Evolutionary conservation across 2,888 invertebrate species (phyloP), one percentile per base, ranked within the genome.

Genomic region (Protophormia terraenovae): DNA sequence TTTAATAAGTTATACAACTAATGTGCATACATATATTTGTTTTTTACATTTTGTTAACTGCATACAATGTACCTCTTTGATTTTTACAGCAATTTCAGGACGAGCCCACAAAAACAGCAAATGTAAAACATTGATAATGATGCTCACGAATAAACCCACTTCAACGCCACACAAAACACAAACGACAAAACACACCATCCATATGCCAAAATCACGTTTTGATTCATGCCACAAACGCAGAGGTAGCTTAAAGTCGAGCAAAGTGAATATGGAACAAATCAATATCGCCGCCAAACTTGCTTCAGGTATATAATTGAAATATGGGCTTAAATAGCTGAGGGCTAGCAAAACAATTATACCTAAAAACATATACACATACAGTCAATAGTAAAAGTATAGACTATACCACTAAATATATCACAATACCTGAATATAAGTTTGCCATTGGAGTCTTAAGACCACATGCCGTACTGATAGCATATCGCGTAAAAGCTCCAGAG

Each of bases 391-490:
- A 47, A 47, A 8, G 1, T 5, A 19, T 8, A n/a, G n/a, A n/a
- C n/a, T n/a, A n/a, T 41, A 6, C 4, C n/a, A n/a, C 6, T 1
- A 19, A 47, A 8, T 19, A 47, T 8, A 5, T 19, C 19, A 2
- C 16, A 8, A 19, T 79, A 92, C 93, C 91, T 86, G 91, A 89
- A 86, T 92, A 92, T 24, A 92, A 86, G 71, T 92, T 92, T 5
- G 93, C 93, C 91, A 97, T 94, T 8, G 98, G 97, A 1, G 97
- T 97, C 89, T 96, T 95, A 19, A 98, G 96, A 60, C 98, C 98
- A 92, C 97, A 97, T 76, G 97, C 96, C 89, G 96, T 95, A 90
- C 97, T 96, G 3, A 98, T 97, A 84, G 98, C 98, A 87, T 97
- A 97, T 89, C 97, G 94, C 0, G 96, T 96, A 92, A 97, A 97